phyloP scores from a whole-genome alignment of 2,113 vertebrate species.

The Oreotrochilus melanogaster region DNA sequence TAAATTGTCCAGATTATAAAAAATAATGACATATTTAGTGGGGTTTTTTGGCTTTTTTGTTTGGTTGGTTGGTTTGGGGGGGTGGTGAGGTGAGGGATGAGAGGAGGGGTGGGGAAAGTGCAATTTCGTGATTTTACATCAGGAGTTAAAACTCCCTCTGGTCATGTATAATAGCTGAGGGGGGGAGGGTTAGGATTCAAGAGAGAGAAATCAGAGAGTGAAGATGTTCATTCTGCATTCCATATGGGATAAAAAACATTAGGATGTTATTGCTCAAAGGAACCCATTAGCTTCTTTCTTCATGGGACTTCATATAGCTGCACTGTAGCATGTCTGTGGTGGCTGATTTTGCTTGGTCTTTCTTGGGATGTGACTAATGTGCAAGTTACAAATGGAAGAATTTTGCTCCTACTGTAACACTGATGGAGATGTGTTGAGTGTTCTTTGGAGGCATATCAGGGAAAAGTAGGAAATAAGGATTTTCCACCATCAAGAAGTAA shows the following conservation, averaged over 20 bases:
- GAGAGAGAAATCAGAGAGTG: background rate
- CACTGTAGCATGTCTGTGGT: background rate
- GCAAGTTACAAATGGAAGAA: background rate
- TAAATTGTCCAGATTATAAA: conserved; percentile 34
- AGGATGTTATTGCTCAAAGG: background rate
- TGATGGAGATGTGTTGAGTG: background rate
- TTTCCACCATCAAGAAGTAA: background rate
- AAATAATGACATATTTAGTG: conserved; percentile 1
- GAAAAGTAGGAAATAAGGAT: background rate
- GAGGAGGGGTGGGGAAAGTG: background rate
- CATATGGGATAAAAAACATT: background rate
- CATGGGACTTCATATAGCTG: background rate
- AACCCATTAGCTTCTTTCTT: conserved; percentile 8
- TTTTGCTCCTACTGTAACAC: background rate
- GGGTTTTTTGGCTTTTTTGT: too few species aligned
- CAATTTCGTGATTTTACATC: background rate
- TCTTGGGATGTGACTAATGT: background rate
- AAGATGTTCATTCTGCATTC: background rate
- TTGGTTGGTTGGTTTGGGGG: too few species aligned
- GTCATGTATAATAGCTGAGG: fast-evolving
- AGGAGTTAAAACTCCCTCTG: background rate
- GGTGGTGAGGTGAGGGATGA: too few species aligned
- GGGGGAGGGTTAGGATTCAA: background rate
- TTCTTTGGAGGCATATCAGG: background rate
- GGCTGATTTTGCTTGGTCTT: background rate